Conservation (phyloP, 2,888 invertebrate genomes). For the Drosophila lacicola region DNA sequence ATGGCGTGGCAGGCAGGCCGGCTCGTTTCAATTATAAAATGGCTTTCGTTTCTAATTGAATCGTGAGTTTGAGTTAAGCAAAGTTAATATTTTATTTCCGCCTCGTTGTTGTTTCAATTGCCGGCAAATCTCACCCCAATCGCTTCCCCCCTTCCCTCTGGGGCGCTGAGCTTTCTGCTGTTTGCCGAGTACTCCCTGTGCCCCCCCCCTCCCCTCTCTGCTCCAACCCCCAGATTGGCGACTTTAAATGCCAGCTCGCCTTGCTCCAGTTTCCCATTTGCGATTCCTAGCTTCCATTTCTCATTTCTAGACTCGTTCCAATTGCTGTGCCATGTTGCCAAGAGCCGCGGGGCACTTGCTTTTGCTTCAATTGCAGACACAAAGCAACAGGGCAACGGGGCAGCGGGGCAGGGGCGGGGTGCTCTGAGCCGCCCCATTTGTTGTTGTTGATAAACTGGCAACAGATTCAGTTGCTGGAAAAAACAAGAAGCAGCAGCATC, state of each 20-base stretch:
- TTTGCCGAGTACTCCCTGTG: constrained; percentile 51
- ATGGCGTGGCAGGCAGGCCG: constrained; percentile 25
- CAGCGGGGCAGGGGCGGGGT: neutral
- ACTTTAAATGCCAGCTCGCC: constrained; percentile 52
- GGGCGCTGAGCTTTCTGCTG: constrained; percentile 29
- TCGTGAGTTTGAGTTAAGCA: constrained; percentile 65
- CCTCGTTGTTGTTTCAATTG: constrained; percentile 62
- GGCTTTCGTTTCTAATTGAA: constrained; percentile 82
- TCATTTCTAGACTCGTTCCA: constrained; percentile 52
- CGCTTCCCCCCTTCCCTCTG: constrained; percentile 11
- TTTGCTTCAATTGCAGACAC: constrained; percentile 62
- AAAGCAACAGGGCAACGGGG: neutral
- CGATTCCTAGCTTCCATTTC: constrained; percentile 22
- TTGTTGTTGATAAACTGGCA: constrained; percentile 54
- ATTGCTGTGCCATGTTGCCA: constrained; percentile 50
- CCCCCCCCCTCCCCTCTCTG: constrained; percentile 10
- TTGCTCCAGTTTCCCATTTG: constrained; percentile 23
- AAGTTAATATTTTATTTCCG: constrained; percentile 78
- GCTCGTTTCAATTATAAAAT: constrained; percentile 81
- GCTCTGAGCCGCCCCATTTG: constrained; percentile 15
- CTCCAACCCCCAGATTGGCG: constrained; percentile 13
- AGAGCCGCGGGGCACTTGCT: constrained; percentile 61
- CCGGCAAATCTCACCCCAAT: constrained; percentile 7
- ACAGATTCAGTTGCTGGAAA: constrained; percentile 36
- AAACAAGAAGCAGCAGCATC: constrained; percentile 10